Conservation (phyloP, 2,113 vertebrate species). For the Triplophysa siluroides region DNA sequence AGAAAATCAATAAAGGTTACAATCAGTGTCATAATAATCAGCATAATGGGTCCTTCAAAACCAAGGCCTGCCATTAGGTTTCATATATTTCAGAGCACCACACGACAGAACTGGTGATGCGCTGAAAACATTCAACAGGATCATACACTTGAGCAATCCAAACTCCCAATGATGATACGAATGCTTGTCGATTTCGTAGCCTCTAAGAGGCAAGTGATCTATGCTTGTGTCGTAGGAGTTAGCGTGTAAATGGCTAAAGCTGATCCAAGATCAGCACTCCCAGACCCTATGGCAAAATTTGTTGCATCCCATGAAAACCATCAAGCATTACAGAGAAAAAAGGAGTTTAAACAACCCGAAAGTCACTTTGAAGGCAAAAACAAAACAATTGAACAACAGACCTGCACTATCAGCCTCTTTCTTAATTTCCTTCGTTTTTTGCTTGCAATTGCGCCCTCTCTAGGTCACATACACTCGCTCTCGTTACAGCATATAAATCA, state of each 20-base stretch:
- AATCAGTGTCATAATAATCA: conserved; percentile 77
- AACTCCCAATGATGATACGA: conserved; percentile 28
- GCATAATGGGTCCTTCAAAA: conserved; percentile 62
- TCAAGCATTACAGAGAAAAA: neutral
- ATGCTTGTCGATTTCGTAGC: conserved; percentile 6
- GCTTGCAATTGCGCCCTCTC: conserved; percentile 25
- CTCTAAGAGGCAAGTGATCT: neutral
- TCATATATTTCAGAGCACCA: conserved; percentile 59
- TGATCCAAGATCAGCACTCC: neutral
- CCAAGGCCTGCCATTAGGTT: conserved; percentile 57
- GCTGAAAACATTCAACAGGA: conserved; percentile 63
- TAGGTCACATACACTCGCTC: conserved; percentile 45
- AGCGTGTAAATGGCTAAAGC: neutral
- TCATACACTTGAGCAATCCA: conserved; percentile 9
- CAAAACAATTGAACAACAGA: conserved; percentile 36
- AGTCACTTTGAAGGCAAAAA: conserved; percentile 30
- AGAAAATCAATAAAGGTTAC: conserved; percentile 64
- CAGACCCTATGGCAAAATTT: conserved; percentile 24
- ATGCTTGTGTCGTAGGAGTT: neutral
- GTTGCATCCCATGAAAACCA: neutral
- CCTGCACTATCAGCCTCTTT: conserved; percentile 59
- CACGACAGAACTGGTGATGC: conserved; percentile 55
- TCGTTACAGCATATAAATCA: conserved; percentile 43
- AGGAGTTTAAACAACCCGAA: conserved; percentile 17
- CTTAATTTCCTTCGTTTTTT: conserved; percentile 46